Evolutionary conservation across 2,113 vertebrate genomes (phyloP).

Genomic region (Phaethornis superciliosus): DNA sequence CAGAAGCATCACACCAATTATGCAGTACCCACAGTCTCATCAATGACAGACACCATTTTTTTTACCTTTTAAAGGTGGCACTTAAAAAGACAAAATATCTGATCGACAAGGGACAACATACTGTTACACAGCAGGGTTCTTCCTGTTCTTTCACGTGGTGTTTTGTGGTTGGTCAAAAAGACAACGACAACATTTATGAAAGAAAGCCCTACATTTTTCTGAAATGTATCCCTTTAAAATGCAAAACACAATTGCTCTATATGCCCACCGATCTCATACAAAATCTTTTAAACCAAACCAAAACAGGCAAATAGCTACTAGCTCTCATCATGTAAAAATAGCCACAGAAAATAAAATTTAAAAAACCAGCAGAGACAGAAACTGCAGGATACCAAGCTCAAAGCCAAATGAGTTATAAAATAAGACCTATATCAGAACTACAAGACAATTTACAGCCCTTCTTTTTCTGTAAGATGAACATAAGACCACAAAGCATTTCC

Average conservation of each 20-base stretch:
- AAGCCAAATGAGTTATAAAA: not conserved
- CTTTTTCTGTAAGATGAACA: not conserved
- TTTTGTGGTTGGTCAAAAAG: not conserved
- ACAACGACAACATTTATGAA: not conserved
- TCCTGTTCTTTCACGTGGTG: not conserved
- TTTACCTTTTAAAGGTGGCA: not conserved
- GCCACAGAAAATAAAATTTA: not conserved
- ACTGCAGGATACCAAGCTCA: not conserved
- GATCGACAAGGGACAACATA: not conserved
- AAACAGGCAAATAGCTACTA: not conserved
- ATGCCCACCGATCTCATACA: not conserved
- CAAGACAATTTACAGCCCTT: not conserved
- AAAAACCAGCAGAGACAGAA: not conserved
- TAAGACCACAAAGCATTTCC: not conserved
- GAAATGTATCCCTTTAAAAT: not conserved
- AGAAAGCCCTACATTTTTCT: not conserved
- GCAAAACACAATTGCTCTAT: not conserved
- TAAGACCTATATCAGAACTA: not conserved
- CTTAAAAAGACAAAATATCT: not conserved
- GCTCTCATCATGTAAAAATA: not conserved
- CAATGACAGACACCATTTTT: not conserved
- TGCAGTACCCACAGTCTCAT: not conserved
- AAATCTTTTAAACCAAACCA: constrained; percentile 20
- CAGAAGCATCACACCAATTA: not conserved
- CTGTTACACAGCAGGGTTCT: not conserved